Evolutionary conservation across 2,888 invertebrate species (phyloP).

Genomic region (Deilephila porcellus): DNA sequence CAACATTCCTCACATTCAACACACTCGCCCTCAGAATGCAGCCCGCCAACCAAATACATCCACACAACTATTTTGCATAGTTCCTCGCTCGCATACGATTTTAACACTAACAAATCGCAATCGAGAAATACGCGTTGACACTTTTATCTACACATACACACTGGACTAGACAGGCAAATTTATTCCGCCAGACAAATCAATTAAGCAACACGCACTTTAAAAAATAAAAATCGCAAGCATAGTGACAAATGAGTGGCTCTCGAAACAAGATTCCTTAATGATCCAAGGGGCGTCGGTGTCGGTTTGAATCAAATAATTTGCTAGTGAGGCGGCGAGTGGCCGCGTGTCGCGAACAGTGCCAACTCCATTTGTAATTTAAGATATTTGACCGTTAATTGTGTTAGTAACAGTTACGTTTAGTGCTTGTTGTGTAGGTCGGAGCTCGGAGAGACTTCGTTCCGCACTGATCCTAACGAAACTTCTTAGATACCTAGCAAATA

Average conservation of each 20-base stretch:
- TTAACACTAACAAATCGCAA: conserved; percentile 34
- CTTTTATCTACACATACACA: neutral
- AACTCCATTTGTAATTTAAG: conserved; percentile 80
- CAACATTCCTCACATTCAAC: conserved; percentile 77
- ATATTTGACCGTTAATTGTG: conserved; percentile 79
- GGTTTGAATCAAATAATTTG: conserved; percentile 77
- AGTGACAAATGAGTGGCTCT: conserved; percentile 59
- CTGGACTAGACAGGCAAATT: neutral
- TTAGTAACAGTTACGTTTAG: conserved; percentile 78
- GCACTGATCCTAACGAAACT: conserved; percentile 53
- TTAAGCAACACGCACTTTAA: conserved; percentile 44
- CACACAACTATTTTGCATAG: conserved; percentile 76
- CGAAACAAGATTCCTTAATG: conserved; percentile 65
- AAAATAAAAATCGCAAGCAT: conserved; percentile 55
- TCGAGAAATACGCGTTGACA: neutral
- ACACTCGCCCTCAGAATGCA: conserved; percentile 78
- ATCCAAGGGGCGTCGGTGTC: conserved; percentile 59
- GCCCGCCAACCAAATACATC: conserved; percentile 67
- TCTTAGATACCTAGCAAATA: conserved; percentile 69
- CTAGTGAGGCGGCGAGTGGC: conserved; percentile 71
- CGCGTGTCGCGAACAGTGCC: conserved; percentile 72
- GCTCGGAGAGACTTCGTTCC: conserved; percentile 60
- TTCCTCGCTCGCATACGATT: conserved; percentile 56
- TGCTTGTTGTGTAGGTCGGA: conserved; percentile 76
- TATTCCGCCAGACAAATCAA: conserved; percentile 41